Conservation (phyloP, 2,113 vertebrate genomes). For the Neofelis nebulosa region DNA sequence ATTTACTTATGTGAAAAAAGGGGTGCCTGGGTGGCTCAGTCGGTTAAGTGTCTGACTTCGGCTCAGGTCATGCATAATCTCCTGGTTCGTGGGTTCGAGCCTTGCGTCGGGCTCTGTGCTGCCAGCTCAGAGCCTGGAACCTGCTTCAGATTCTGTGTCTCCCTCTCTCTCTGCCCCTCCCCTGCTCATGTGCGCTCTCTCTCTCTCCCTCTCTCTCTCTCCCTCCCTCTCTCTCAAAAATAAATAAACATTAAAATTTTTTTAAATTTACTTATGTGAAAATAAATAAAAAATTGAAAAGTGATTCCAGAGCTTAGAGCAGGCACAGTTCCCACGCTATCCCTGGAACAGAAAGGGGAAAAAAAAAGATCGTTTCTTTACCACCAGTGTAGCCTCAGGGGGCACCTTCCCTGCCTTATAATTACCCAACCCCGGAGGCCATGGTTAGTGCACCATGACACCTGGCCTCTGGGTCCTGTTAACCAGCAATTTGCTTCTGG, state of each 20-base stretch:
- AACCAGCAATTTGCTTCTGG: background rate
- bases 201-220: no score
- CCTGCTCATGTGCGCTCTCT: no score
- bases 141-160: no score
- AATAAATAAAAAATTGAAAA: background rate
- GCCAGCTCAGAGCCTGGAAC: no score
- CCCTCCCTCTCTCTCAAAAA: no score
- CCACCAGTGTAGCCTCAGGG: background rate
- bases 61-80: no score
- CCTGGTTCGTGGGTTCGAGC: no score
- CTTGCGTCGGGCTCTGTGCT: no score
- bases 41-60: no score
- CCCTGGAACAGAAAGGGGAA: background rate
- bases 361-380: background rate
- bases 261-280: background rate
- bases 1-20: background rate
- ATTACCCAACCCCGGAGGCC: background rate
- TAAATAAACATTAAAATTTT: no score
- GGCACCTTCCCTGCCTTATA: background rate
- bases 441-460: background rate
- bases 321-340: background rate
- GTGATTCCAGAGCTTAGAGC: constrained; percentile 16
- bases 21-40: no score
- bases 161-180: no score
- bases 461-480: background rate